These are phyloP conservation scores for Melikaiella ostensackeni DNA, from an alignment of 2,888 invertebrate genomes.

Conservation along the genomic window DNA sequence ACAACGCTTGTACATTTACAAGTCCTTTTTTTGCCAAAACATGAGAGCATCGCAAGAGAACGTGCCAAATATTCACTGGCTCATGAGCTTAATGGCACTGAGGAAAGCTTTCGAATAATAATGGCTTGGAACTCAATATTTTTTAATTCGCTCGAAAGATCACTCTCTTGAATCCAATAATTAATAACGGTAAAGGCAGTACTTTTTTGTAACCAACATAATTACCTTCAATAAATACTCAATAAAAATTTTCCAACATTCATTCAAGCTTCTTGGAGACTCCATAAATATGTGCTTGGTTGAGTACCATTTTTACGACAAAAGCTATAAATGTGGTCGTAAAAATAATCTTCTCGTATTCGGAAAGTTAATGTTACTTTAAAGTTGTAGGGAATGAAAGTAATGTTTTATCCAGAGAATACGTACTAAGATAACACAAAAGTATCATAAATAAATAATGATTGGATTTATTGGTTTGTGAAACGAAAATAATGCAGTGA, in stretches of 20 bases:
- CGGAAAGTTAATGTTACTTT: background rate
- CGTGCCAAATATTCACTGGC: constrained; percentile 39
- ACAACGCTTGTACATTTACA: constrained; percentile 29
- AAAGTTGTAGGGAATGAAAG: background rate
- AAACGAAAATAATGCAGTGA: too few relatives aligned
- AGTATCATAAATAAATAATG: background rate
- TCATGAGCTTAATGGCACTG: constrained; percentile 32
- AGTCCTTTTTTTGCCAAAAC: constrained; percentile 24
- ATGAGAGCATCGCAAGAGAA: constrained; percentile 7
- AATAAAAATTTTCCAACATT: background rate
- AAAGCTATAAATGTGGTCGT: background rate
- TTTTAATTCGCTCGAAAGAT: background rate
- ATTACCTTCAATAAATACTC: background rate
- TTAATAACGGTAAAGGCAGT: background rate
- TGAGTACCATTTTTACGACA: background rate
- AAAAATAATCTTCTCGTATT: background rate
- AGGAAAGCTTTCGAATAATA: constrained; percentile 31
- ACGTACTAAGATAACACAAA: background rate
- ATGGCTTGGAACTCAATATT: background rate
- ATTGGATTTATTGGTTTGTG: too few relatives aligned
- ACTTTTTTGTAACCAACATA: background rate
- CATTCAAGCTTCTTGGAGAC: background rate
- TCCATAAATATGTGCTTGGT: background rate
- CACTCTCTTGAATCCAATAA: background rate
- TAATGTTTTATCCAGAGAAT: background rate